Conservation (phyloP, 2,888 invertebrate genomes). For the Embidobia sp. region DNA sequence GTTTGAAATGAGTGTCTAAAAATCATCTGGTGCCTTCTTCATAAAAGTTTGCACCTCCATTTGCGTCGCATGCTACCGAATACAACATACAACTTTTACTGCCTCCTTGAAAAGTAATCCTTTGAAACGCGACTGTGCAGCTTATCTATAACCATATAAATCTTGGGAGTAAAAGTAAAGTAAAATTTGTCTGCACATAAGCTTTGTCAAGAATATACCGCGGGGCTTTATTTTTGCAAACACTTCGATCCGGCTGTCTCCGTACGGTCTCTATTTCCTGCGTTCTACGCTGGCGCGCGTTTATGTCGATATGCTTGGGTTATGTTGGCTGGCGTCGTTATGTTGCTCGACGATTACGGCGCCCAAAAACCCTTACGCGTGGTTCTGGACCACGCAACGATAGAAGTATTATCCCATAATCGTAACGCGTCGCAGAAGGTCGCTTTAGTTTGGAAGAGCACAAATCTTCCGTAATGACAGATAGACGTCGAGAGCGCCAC, state of each 20-base stretch:
- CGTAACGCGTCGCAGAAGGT: slow-evolving; percentile 72
- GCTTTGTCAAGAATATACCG: slow-evolving; percentile 36
- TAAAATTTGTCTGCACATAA: slow-evolving; percentile 53
- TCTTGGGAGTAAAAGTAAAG: slow-evolving; percentile 22
- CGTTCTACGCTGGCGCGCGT: slow-evolving; percentile 60
- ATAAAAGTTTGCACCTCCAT: background rate
- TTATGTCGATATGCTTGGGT: slow-evolving; percentile 67
- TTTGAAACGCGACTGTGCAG: slow-evolving; percentile 22
- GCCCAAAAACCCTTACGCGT: slow-evolving; percentile 19
- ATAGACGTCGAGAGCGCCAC: slow-evolving; percentile 69
- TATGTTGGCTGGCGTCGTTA: slow-evolving; percentile 70
- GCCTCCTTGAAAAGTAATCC: slow-evolving; percentile 34
- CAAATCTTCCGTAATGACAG: slow-evolving; percentile 74
- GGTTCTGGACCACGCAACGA: slow-evolving; percentile 13
- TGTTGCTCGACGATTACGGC: slow-evolving; percentile 68
- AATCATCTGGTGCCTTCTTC: background rate
- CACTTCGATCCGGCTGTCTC: slow-evolving; percentile 35
- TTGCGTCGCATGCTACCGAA: background rate
- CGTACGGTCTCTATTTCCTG: slow-evolving; percentile 73
- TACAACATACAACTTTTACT: slow-evolving; percentile 42
- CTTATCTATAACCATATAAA: slow-evolving; percentile 52
- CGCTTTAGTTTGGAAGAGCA: slow-evolving; percentile 68
- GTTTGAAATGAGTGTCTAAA: background rate
- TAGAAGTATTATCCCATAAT: slow-evolving; percentile 68
- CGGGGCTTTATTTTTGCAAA: slow-evolving; percentile 42